Base-by-base conservation (phyloP, 2,113 vertebrate species). In the Larimichthys polyactis region DNA sequence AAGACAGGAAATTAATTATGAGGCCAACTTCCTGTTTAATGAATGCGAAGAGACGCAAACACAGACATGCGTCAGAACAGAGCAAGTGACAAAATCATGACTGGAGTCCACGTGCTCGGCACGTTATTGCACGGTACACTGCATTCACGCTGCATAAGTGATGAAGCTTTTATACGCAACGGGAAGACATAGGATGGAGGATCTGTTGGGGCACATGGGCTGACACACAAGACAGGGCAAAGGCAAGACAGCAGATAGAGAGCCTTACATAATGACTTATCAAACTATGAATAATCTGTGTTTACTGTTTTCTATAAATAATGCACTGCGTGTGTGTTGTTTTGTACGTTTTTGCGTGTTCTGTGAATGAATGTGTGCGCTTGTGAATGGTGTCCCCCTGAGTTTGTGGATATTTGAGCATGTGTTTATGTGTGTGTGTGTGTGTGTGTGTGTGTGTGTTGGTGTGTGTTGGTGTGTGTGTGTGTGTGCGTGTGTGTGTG, bases 1-100 rank as follows among this genome's bases (percentile, higher is more conserved):
- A 75, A 66, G 82, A 84, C 89, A 87, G 90, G 90, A 92, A 89
- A 93, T 92, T 89, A 91, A 92, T 92, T 84, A 92, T 86, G 79
- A 91, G 75, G 69, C 66, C 63, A 29, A 87, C 85, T 82, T 92
- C 88, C 89, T 88, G 81, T 90, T 89, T 86, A 86, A 82, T 90
- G 82, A 82, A 84, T 78, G 54, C 0, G 7, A 69, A 72, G 78
- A 75, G 43, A 40, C n/a, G 58, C 79, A 89, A 77, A 82, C 82
- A 79, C 78, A 72, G 69, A 49, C n/a, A 43, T 51, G 80, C 57
- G 29, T 82, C 64, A 19, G 69, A 16, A 75, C 11, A 15, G 8
- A 54, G 54, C 32, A 22, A 19, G 52, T 15, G 71, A 80, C 55
- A 48, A 40, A 84, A 79, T 63, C 71, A 63, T n/a, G 51, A 58